Evolutionary conservation across 23 tunicate species (phyloP).

Genomic region (Ciona savignyi): DNA sequence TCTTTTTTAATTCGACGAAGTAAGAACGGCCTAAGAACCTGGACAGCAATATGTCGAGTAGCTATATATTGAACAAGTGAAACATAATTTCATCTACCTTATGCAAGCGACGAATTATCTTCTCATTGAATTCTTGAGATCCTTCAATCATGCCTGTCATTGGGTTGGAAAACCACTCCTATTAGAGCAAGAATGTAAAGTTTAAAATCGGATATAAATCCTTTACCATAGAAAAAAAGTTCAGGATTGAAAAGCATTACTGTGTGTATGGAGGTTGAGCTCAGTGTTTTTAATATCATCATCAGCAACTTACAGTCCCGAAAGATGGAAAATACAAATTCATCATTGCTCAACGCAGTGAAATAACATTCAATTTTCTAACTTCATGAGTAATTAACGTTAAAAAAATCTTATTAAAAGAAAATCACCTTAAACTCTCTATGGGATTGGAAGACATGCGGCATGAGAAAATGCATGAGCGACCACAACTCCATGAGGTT

Average conservation of each 20-base stretch:
- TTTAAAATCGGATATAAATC: too few species aligned
- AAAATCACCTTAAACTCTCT: constrained; percentile 72
- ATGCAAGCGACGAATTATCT: constrained; percentile 71
- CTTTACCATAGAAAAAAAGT: too few species aligned
- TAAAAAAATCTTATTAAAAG: too few species aligned
- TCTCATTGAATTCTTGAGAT: constrained; percentile 69
- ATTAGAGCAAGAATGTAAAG: constrained; percentile 5
- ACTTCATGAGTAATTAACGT: too few species aligned
- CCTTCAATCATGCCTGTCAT: constrained; percentile 97
- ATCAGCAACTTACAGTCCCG: too few species aligned
- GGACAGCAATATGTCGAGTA: not conserved
- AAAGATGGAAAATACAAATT: too few species aligned
- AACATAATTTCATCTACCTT: constrained; percentile 31
- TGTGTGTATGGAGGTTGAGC: too few species aligned
- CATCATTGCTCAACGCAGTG: too few species aligned
- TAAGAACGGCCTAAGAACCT: constrained; percentile 91
- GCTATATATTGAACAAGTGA: not conserved
- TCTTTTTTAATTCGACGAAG: constrained; percentile 87
- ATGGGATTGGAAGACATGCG: constrained; percentile 92
- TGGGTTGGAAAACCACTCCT: constrained; percentile 98
- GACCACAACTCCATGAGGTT: constrained; percentile 98
- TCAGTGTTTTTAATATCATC: too few species aligned
- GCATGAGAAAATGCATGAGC: constrained; percentile 98
- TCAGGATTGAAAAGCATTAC: too few species aligned
- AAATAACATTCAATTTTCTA: too few species aligned